Conservation (phyloP, 2,888 invertebrate species). For the Bedellia somnulentella region DNA sequence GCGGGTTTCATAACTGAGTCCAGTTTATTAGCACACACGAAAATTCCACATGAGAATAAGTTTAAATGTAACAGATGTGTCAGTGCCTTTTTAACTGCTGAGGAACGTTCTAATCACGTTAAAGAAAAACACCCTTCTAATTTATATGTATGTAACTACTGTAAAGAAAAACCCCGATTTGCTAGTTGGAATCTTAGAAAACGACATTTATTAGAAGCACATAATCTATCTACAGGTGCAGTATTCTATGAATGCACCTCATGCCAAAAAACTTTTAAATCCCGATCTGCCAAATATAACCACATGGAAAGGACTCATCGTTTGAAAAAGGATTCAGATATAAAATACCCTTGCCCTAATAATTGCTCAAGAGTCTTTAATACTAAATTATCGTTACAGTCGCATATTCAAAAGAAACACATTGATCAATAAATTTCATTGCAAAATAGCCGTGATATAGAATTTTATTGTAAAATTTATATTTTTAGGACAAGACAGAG, state of each 20-base stretch:
- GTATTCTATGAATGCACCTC: slow-evolving; percentile 50
- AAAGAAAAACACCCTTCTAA: slow-evolving; percentile 42
- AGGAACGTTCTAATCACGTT: slow-evolving; percentile 38
- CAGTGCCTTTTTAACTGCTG: slow-evolving; percentile 39
- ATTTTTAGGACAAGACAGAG: slow-evolving; percentile 41
- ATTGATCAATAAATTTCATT: slow-evolving; percentile 39
- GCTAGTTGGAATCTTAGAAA: slow-evolving; percentile 46
- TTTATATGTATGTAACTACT: slow-evolving; percentile 45
- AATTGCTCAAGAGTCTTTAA: slow-evolving; percentile 53
- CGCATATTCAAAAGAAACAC: slow-evolving; percentile 58
- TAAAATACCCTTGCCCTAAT: slow-evolving; percentile 45
- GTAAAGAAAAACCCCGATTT: slow-evolving; percentile 46
- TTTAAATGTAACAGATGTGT: slow-evolving; percentile 44
- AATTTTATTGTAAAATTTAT: slow-evolving; percentile 24
- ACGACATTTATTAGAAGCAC: slow-evolving; percentile 44
- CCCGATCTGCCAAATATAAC: slow-evolving; percentile 47
- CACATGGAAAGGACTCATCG: slow-evolving; percentile 47
- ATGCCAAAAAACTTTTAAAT: slow-evolving; percentile 48
- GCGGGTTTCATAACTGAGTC: slow-evolving; percentile 49
- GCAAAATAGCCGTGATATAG: slow-evolving; percentile 3
- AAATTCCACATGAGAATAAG: slow-evolving; percentile 43
- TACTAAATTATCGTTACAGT: slow-evolving; percentile 51
- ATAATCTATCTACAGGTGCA: slow-evolving; percentile 43
- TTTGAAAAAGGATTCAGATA: slow-evolving; percentile 43
- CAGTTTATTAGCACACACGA: slow-evolving; percentile 36